phyloP scores from a whole-genome alignment of 2,797 vertebrate genomes.

The Delichon dasypus region DNA sequence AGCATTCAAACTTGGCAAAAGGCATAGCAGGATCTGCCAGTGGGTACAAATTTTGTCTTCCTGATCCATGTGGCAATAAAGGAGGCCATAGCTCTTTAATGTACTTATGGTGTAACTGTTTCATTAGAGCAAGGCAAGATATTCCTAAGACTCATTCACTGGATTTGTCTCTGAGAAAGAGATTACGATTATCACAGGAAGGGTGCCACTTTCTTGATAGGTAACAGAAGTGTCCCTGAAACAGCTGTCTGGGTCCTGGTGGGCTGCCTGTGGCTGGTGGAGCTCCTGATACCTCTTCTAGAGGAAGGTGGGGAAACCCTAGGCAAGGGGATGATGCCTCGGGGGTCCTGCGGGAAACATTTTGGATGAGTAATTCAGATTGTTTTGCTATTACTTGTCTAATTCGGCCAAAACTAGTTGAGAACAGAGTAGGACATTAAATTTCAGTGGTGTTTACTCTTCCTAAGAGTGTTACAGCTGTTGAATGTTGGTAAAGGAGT shows the following conservation, averaged over 20 bases:
- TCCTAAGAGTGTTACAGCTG: neutral
- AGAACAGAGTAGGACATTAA: neutral
- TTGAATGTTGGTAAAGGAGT: neutral
- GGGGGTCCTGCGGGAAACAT: neutral
- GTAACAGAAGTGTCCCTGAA: neutral
- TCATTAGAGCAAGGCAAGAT: neutral
- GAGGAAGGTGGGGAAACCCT: neutral
- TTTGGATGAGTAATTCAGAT: neutral
- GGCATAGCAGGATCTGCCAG: neutral
- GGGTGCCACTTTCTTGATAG: neutral
- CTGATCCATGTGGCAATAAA: neutral
- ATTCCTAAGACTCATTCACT: neutral
- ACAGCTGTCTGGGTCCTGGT: neutral
- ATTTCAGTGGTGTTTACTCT: neutral
- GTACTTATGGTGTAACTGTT: neutral
- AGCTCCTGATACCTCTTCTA: neutral
- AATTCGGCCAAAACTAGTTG: neutral
- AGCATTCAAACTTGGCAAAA: neutral
- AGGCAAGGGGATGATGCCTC: neutral
- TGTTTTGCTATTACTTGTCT: neutral
- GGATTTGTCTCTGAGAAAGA: neutral
- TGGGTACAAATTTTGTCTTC: neutral
- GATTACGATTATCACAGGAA: neutral
- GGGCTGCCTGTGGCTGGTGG: neutral
- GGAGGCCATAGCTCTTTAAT: neutral